Percentiles rank a stretch among this genome's conserved stretches.
These are phyloP conservation scores for Neolamprologus devosi DNA, from an alignment of 2,113 vertebrate genomes.

Conservation along the genomic window DNA sequence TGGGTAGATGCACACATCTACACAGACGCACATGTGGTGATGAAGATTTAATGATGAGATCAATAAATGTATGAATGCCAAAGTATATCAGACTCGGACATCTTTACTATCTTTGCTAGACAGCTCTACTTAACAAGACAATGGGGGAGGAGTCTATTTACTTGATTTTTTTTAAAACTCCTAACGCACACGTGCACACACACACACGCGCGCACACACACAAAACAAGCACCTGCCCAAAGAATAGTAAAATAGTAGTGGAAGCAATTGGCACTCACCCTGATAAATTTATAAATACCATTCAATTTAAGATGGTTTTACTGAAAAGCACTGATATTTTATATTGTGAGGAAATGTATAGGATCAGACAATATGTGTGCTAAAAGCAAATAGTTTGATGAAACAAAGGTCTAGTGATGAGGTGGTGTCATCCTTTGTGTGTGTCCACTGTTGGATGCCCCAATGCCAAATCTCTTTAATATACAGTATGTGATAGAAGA, in stretches of 20 bases:
- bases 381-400: neutral
- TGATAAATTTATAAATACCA: neutral
- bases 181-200: neutral
- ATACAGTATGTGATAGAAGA: neutral
- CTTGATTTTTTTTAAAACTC: neutral
- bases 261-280: neutral
- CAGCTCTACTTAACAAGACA: conserved; percentile 54
- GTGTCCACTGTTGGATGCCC: neutral
- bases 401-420: neutral
- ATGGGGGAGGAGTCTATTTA: neutral
- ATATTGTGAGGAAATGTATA: neutral
- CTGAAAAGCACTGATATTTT: neutral
- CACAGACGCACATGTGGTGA: conserved; percentile 41
- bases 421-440: neutral
- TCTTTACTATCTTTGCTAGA: conserved; percentile 56
- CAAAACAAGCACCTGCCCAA: neutral
- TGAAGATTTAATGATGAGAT: conserved; percentile 75
- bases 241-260: neutral
- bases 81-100: conserved; percentile 64
- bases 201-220: neutral
- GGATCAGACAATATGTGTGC: neutral
- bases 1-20: neutral
- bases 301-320: neutral
- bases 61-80: conserved; percentile 75
- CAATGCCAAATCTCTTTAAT: neutral